phyloP scores from a whole-genome alignment of 2,113 vertebrate species.

The Petroica traversi region DNA sequence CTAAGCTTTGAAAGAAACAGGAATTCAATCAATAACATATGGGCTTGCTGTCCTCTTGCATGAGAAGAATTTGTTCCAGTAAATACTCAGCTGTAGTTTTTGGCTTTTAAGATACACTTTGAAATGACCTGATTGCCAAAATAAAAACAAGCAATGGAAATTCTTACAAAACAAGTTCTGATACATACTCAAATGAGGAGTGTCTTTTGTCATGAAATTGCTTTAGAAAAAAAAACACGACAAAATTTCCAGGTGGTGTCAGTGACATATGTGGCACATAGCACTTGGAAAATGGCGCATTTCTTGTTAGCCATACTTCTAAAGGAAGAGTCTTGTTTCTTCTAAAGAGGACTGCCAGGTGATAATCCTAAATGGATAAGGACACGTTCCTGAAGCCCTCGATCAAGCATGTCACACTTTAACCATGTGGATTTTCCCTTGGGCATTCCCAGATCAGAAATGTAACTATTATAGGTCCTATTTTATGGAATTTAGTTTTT shows the following conservation, averaged over 20 bases:
- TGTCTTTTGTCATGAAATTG: not conserved
- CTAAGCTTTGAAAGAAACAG: not conserved
- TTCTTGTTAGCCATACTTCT: not conserved
- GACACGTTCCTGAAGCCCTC: not conserved
- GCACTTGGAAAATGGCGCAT: not conserved
- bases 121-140: not conserved
- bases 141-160: not conserved
- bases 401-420: not conserved
- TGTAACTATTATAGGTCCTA: not conserved
- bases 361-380: not conserved
- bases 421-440: not conserved
- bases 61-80: slow-evolving; percentile 1
- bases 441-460: not conserved
- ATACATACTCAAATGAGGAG: not conserved
- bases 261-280: not conserved
- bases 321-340: not conserved
- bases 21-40: not conserved
- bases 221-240: not conserved
- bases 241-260: not conserved
- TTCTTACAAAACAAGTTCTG: not conserved
- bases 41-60: not conserved
- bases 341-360: not conserved
- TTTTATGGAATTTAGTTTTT: not conserved
- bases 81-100: slow-evolving; percentile 18
- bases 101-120: not conserved